Evolutionary conservation across 64 coral and sea anemone species (phyloP), one percentile per base, ranked within the genome.

Genomic region (Dendronephthya gigantea): DNA sequence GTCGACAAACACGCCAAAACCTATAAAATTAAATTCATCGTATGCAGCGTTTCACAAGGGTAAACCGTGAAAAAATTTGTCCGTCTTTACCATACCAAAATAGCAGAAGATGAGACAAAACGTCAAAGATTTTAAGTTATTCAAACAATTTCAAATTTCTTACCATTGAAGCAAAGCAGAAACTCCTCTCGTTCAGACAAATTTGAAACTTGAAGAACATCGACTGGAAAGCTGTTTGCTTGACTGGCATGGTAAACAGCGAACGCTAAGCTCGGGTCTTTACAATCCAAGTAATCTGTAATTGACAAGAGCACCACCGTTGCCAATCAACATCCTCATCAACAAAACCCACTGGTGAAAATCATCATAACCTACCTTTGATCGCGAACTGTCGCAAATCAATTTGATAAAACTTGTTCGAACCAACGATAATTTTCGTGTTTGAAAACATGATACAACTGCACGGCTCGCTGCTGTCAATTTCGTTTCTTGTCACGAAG

Each of bases 141-240:
- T 45, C 41, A 45, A 45, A 45, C 4, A 45, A 45, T 4, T 39
- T 8, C 4, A 45, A 45, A 11, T 39, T 8, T 28, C 83, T 72
- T 84, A 98, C 95, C 95, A 83, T 98, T 98, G 48, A 89, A 98
- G 82, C 95, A 98, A 45, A 98, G 92, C 33, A 98, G 76, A 12
- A 93, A 87, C 65, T 98, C 95, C 82, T 93, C 70, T 32, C 66
- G 82, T 11, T 91, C 83, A 12, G 89, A 89, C 27, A 58, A 86
- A 2, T 85, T 2, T 12, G 51, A 93, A 40, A 98, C 74, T 27
- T 93, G 89, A 23, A 98, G 66, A 23, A 98, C 85, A 66, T 92
- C 90, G 25, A 98, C 93, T 22, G 95, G 95, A 75, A 98, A 98
- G 43, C 91, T 98, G 83, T 98, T 98, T 16, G 91, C 81, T 82